A percentile compares a stretch with the other conserved stretches of the same genome.
Conservation (phyloP, 2,888 invertebrate genomes). For the Halocaridina rubra region DNA sequence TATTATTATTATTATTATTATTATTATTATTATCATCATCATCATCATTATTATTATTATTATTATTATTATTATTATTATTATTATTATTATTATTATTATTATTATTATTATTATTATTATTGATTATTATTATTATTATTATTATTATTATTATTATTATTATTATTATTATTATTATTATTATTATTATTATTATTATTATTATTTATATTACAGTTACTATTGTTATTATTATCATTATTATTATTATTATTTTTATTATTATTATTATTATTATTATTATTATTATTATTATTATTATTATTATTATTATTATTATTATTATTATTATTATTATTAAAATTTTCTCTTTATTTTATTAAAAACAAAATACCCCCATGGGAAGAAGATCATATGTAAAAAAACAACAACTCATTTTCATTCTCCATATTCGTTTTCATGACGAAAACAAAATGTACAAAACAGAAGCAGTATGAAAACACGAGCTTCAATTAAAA, state of each 20-base stretch:
- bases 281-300: neutral
- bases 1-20: neutral
- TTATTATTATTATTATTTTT: neutral
- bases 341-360: too few relatives aligned
- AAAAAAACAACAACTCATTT: too few relatives aligned
- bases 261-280: neutral
- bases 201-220: neutral
- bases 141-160: slow-evolving; percentile 2
- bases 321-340: neutral
- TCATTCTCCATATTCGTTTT: too few relatives aligned
- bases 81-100: neutral
- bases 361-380: too few relatives aligned
- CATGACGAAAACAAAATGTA: too few relatives aligned
- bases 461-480: too few relatives aligned
- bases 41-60: neutral
- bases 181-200: neutral
- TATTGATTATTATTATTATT: too few relatives aligned
- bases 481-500: too few relatives aligned
- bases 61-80: neutral
- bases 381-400: too few relatives aligned
- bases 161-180: slow-evolving; percentile 7
- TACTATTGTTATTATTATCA: neutral
- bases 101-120: neutral
- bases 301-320: neutral
- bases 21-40: neutral